phyloP scores from a whole-genome alignment of 2,113 vertebrate species.

The Columba livia region DNA sequence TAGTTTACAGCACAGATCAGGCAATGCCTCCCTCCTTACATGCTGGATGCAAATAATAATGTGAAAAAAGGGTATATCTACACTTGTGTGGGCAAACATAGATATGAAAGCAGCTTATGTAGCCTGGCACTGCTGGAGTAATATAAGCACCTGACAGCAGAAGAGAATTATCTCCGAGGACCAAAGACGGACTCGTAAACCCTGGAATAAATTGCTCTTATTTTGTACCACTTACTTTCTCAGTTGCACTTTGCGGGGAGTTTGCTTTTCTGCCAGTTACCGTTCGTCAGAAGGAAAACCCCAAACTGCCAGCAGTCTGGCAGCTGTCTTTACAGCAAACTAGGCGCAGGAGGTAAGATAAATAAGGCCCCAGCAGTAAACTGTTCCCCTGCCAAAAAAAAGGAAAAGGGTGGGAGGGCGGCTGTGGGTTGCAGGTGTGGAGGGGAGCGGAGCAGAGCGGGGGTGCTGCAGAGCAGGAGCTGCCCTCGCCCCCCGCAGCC shows the following conservation, averaged over 20 bases:
- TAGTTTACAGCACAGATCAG: neutral
- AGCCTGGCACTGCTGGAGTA: neutral
- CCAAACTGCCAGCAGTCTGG: neutral
- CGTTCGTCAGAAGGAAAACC: neutral
- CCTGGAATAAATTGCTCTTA: neutral
- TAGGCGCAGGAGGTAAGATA: neutral
- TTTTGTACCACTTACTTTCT: neutral
- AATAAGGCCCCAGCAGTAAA: neutral
- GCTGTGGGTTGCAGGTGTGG: neutral
- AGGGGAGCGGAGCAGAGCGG: neutral
- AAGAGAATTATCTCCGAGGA: neutral
- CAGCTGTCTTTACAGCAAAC: neutral
- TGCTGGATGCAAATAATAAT: neutral
- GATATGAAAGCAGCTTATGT: rapidly evolving
- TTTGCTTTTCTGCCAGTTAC: neutral
- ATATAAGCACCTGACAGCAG: neutral
- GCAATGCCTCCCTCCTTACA: neutral
- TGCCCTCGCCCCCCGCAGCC: neutral
- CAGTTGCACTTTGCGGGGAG: neutral
- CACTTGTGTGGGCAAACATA: neutral
- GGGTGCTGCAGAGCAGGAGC: neutral
- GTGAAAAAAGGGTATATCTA: neutral
- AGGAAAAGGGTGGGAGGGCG: rapidly evolving
- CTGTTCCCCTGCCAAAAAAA: neutral
- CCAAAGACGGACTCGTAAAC: neutral